Evolutionary conservation across 1,140 invertebrate species (phyloP).

Genomic region (Ceratosolen solmsi): DNA sequence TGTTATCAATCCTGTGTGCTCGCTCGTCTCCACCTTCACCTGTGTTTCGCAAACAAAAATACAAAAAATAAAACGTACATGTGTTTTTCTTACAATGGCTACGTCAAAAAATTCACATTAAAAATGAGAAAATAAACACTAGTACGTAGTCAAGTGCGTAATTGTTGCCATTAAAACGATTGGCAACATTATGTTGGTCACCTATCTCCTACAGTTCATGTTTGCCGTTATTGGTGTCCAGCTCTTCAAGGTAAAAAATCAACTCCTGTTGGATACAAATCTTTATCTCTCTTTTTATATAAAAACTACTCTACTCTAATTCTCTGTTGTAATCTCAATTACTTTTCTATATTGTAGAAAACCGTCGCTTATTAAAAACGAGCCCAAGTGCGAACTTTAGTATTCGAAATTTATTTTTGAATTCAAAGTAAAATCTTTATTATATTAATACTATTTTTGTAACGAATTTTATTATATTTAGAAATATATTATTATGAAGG

Average conservation of each 20-base stretch:
- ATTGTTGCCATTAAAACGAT: conserved; percentile 99
- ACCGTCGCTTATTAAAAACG: conserved; percentile 35
- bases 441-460: no score
- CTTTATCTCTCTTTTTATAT: conserved; percentile 24
- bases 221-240: conserved; percentile 99
- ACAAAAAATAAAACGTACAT: conserved; percentile 30
- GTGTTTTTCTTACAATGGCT: conserved; percentile 25
- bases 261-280: conserved; percentile 51
- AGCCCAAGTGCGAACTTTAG: background rate
- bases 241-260: conserved; percentile 95
- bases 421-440: no score
- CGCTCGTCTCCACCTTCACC: conserved; percentile 50
- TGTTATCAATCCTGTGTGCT: conserved; percentile 48
- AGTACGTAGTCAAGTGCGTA: conserved; percentile 99
- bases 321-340: conserved; percentile 17
- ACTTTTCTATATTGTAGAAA: conserved; percentile 7
- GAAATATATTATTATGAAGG: no score
- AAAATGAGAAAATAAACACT: conserved; percentile 38
- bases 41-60: conserved; percentile 51
- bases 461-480: no score
- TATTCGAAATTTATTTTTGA: background rate
- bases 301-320: background rate
- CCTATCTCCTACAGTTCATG: conserved; percentile 99
- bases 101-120: conserved; percentile 14
- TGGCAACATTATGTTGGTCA: conserved; percentile 99